Conservation (phyloP, 2,113 vertebrate genomes). For the Mugil cephalus region DNA sequence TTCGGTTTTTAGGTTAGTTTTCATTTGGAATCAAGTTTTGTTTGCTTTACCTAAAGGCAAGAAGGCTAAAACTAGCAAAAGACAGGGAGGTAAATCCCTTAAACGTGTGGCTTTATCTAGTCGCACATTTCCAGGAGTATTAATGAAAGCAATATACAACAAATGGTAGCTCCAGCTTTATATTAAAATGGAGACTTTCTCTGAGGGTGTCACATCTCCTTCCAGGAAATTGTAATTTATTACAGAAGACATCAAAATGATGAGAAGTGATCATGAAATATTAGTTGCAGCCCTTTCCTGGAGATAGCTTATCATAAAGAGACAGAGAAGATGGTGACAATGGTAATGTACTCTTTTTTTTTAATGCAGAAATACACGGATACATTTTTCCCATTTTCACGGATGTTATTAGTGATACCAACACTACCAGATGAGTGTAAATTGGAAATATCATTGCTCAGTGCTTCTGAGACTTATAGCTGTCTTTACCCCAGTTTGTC, state of each 20-base stretch:
- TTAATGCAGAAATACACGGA: not conserved
- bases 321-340: too few species aligned
- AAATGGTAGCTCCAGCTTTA: not conserved
- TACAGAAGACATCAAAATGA: too few species aligned
- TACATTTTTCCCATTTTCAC: not conserved
- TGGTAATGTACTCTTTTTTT: too few species aligned
- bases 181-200: accelerated
- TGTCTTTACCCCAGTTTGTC: slow-evolving; percentile 70
- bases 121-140: not conserved
- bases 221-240: too few species aligned
- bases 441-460: not conserved
- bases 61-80: not conserved
- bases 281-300: too few species aligned
- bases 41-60: too few species aligned
- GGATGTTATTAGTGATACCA: not conserved
- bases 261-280: too few species aligned
- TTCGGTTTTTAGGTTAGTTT: too few species aligned
- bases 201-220: not conserved
- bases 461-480: slow-evolving; percentile 21
- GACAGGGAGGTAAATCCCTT: not conserved
- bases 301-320: too few species aligned
- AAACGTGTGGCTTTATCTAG: not conserved
- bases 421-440: not conserved
- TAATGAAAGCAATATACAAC: not conserved
- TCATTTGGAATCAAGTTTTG: too few species aligned